Evolutionary conservation across 2,113 vertebrate species (phyloP).

Genomic region (Passer domesticus): DNA sequence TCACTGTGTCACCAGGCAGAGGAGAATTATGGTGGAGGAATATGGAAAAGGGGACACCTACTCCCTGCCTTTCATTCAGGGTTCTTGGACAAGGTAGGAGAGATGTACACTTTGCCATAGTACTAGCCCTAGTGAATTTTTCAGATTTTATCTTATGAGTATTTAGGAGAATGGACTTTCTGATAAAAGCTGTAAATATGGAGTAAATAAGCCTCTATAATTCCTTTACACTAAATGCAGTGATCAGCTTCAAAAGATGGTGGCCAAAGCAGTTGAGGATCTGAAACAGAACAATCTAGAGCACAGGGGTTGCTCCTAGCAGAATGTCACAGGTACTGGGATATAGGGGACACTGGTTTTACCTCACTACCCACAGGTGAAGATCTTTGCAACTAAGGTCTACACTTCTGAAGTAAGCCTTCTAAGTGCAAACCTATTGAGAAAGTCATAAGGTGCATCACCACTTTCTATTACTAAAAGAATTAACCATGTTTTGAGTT

Average conservation of each 20-base stretch:
- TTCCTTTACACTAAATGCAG: not conserved
- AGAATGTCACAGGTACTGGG: not conserved
- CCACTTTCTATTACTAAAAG: not conserved
- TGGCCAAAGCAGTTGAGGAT: not conserved
- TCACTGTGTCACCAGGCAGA: not conserved
- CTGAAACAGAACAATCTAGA: not conserved
- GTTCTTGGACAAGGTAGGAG: not conserved
- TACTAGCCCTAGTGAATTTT: not conserved
- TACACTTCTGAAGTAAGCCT: not conserved
- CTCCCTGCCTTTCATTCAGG: not conserved
- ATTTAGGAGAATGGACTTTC: not conserved
- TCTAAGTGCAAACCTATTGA: not conserved
- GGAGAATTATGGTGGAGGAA: not conserved
- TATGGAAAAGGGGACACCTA: not conserved
- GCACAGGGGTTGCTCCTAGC: not conserved
- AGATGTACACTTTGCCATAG: fast-evolving
- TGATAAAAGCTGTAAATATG: not conserved
- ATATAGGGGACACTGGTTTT: not conserved
- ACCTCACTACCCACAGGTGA: not conserved
- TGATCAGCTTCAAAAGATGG: not conserved
- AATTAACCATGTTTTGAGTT: not conserved
- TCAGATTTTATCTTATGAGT: not conserved
- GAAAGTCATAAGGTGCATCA: not conserved
- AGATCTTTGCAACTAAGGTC: not conserved
- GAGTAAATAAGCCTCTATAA: not conserved